Base-by-base conservation (phyloP, 2,113 vertebrate species). In the Sinocyclocheilus rhinocerous region DNA sequence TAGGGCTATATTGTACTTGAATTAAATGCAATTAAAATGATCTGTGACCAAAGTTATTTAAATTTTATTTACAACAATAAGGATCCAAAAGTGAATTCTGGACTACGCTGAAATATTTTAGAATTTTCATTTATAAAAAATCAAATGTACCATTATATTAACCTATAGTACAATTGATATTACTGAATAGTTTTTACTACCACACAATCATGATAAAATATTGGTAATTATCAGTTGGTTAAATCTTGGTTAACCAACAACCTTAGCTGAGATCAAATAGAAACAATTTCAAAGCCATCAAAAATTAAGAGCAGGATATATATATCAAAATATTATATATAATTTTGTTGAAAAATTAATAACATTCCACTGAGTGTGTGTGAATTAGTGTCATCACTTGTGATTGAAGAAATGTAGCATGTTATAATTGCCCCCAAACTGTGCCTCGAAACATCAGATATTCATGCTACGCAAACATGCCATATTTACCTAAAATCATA, bases 41-140 rank as follows among this genome's bases (percentile, higher is more conserved):
- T 72, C 81, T 87, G 52, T 89, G 81, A 87, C 76, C 72, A 88
- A 76, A 81, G 80, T 87, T 45, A 88, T 76, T 88, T 45, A 88
- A 39, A 65, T 59, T 67, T 84, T 81, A 75, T 86, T 67, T 79
- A 33, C 18, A 75, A 83, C 5, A 42, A 83, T 26, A 10, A 55
- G n/a, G 75, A 76, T 55, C 24, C 48, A 76, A 26, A 76, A 26
- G 8, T 76, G 4, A 77, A 77, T 6, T 57, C 29, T 33, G 15
- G 29, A 15, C 15, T 69, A 1, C 26, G 24, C 61, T 26, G 12
- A 65, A 26, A 11, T 63, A 13, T 65, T n/a, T 61, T n/a, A 22
- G 15, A 11, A 75, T 75, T 75, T 75, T 12, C 39, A 45, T 24
- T 55, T 18, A 55, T 55, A 18, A 55, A 15, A 52, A 52, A 52